Evolutionary conservation across 2,113 vertebrate genomes (phyloP), one percentile per base, ranked within the genome.

Genomic region (Alexandromys fortis): DNA sequence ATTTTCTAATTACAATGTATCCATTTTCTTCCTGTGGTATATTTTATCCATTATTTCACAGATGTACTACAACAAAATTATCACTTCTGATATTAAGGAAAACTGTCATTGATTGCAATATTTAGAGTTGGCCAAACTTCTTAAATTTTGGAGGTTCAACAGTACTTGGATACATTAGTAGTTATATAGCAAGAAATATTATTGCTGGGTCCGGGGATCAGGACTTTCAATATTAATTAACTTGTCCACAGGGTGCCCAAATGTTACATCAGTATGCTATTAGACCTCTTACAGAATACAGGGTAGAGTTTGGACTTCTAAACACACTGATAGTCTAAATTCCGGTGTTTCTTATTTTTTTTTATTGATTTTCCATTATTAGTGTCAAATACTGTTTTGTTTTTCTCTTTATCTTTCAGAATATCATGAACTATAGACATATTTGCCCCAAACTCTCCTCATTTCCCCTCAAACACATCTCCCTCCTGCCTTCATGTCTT

Each of bases 251-350:
- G 14, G 45, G 55, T 67, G 17, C 9, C 35, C 19, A 91, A 42
- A 6, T 68, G 1, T 1, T 86, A 61, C 26, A 35, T 13, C 4
- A 91, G 22, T 49, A 73, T 52, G 85, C 8, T 76, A 1, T 24
- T 2, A 13, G 10, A 38, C 5, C 0, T 38, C 1, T 5, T 11
- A 30, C 9, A 65, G 70, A 45, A 1, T 67, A 7, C 13, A 33
- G 14, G 19, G 1, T 8, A 65, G 1, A 65, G 1, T 65, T 42
- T 63, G 14, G 30, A 1, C 72, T 83, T 21, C 26, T 72, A 33
- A 45, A 35, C 2, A n/a, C 47, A 68, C 7, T 22, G 52, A 94
- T 73, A 78, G 21, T 35, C 42, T 49, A 73, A 35, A 78, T 73
- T 86, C 67, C 65, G 49, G 2, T 67, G 33, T 83, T 90, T 91